Base-by-base conservation (phyloP, 2,888 invertebrate genomes). In the Yponomeuta evonymella region DNA sequence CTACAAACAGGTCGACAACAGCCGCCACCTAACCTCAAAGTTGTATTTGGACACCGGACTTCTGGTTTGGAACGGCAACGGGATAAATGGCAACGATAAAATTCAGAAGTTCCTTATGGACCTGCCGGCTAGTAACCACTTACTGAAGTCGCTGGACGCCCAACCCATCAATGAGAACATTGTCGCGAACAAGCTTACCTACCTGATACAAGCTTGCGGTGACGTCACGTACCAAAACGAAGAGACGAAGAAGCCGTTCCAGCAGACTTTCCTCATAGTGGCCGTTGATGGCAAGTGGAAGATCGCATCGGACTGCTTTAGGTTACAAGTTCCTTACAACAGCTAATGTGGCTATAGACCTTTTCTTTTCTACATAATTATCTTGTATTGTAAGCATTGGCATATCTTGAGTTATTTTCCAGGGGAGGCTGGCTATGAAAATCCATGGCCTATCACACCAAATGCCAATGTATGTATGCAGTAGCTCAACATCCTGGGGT, bases 61-160 rank as follows among this genome's bases (percentile, higher is more conserved):
- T n/a, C 88, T 98, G 70, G 95, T 97, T 67, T 99, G 98, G 98
- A 98, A 98, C 91, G 98, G 98, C 48, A 97, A 97, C 86, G 96
- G 96, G 8, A 93, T 96, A 0, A 94, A 93, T 71, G 97, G 97
- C 8, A 95, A 94, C 79, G 96, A 96, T 58, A 94, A 94, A 73
- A 97, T 99, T 72, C 95, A 97, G 79, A 96, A 97, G 79, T 98
- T 97, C 81, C 94, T 96, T 74, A 94, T 96, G 82, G 96, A 96
- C 75, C 89, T 98, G 72, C 98, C 98, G 2, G 87, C 95, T 0
- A 95, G 97, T 30, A 95, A 95, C 76, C 98, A 98, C 82, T 93
- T 90, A 3, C 80, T 98, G 69, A 94, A 93, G 74, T 96, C 96
- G 0, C 88, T 98, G 70, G 98, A 99, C 84, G 95, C 98, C 0